Conservation (phyloP, 2,888 invertebrate genomes). For the Acrobeloides nanus region DNA sequence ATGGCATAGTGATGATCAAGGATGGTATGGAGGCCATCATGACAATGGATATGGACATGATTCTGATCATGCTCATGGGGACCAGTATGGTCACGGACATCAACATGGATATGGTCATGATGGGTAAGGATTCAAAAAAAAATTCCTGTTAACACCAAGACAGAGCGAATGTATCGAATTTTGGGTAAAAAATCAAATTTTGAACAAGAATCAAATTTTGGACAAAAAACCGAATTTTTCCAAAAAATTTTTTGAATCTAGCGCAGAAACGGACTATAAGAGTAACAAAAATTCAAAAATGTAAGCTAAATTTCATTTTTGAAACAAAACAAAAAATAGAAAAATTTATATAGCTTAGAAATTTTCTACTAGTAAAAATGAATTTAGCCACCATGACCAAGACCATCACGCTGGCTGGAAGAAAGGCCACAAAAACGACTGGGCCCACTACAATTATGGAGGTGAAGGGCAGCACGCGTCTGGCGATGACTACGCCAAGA, state of each 20-base stretch:
- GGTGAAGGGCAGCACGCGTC: slow-evolving; percentile 18
- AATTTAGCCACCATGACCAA: slow-evolving; percentile 5
- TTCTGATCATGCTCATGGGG: slow-evolving; percentile 16
- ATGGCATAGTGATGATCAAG: slow-evolving; percentile 8
- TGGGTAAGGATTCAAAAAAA: not conserved
- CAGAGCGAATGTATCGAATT: not conserved
- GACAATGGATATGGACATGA: slow-evolving; percentile 14
- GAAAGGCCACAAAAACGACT: slow-evolving; percentile 23
- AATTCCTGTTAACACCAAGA: not conserved
- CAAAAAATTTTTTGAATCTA: no score
- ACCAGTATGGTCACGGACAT: slow-evolving; percentile 13
- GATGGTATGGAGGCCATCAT: slow-evolving; percentile 4
- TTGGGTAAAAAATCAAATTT: no score
- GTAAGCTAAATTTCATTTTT: no score
- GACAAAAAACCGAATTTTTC: no score
- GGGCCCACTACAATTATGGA: slow-evolving; percentile 23
- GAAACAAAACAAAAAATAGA: no score
- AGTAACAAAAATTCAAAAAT: no score
- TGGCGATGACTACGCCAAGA: slow-evolving; percentile 21
- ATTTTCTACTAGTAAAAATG: not conserved
- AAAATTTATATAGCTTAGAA: no score
- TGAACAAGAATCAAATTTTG: no score
- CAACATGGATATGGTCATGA: slow-evolving; percentile 15
- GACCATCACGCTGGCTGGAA: slow-evolving; percentile 16
- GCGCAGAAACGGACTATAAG: no score